Evolutionary conservation across 2,888 invertebrate genomes (phyloP), one percentile per base, ranked within the genome.

Genomic region (Drosophila mettleri): DNA sequence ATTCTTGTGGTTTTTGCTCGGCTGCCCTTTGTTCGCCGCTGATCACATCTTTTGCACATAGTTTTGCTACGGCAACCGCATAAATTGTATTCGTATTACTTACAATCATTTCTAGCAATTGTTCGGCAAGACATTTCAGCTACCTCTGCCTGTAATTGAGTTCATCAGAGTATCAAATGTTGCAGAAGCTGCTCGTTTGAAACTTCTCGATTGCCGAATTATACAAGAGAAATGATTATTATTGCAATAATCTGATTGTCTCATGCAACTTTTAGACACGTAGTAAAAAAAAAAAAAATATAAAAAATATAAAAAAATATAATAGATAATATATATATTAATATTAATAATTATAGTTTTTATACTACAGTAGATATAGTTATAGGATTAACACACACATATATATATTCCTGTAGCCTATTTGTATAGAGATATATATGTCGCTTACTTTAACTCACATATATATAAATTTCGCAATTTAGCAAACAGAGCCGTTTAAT

Each of bases 1-100:
- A 74, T 78, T 80, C 71, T 67, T 83, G 83, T 67, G 83, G 83
- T 83, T 83, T 80, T 53, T 43, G 55, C 58, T 65, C 36, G 65
- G 27, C 60, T 66, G 49, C 48, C 71, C 51, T 63, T 80, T 78
- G 69, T 81, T 55, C 54, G 49, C n/a, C n/a, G 31, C 14, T 29
- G 31, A 20, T 10, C 24, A 18, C 70, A 52, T 66, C 66, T 64
- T 51, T 59, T 54, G 51, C 45, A 24, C 62, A 33, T 65, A n/a
- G 58, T 65, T 54, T 51, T 57, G 33, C 48, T 7, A 59, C 49
- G 46, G 51, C 74, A 65, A 61, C 41, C 49, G 46, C 59, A 60
- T 57, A 69, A 77, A 77, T 77, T 46, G 61, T 55, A 55, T 70
- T 81, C 72, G 86, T 73, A 83, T 83, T 82, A 62, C 54, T 72